Evolutionary conservation across 2,797 vertebrate species (phyloP).

Genomic region (Prionace glauca): DNA sequence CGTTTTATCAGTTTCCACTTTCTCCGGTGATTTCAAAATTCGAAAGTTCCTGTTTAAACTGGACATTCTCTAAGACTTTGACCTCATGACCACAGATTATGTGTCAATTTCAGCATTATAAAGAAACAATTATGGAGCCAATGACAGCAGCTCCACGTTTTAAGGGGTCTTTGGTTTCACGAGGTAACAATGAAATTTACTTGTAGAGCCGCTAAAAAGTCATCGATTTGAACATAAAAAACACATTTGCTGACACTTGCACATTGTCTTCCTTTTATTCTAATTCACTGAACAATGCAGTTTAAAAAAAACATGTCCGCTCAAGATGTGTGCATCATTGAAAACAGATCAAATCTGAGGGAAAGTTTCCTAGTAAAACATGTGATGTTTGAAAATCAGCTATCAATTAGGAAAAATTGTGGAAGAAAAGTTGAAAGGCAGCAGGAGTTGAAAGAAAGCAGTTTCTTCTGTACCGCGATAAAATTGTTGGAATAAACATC

Average conservation of each 20-base stretch:
- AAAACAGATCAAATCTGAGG: not conserved
- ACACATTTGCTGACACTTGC: not conserved
- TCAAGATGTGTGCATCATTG: not conserved
- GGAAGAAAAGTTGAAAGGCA: not conserved
- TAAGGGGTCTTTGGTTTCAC: slow-evolving; percentile 6
- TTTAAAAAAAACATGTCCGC: not conserved
- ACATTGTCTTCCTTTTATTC: not conserved
- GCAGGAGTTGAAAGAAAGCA: not conserved
- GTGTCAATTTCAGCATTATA: slow-evolving; percentile 25
- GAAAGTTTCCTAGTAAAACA: not conserved
- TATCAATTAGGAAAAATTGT: not conserved
- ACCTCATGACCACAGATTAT: slow-evolving; percentile 30
- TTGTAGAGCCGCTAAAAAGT: not conserved
- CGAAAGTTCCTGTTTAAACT: not conserved
- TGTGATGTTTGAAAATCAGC: not conserved
- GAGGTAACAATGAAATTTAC: slow-evolving; percentile 1
- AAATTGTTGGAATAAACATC: not conserved
- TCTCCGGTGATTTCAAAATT: not conserved
- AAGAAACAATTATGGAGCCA: slow-evolving; percentile 29
- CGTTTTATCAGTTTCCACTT: not conserved
- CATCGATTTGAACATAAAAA: slow-evolving; percentile 11
- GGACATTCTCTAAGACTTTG: slow-evolving; percentile 35
- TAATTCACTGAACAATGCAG: slow-evolving; percentile 13
- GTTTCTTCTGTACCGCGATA: not conserved
- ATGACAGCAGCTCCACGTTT: not conserved